Percentiles rank a stretch among this genome's conserved stretches.
phyloP scores from a whole-genome alignment of 2,797 vertebrate genomes.

The Apogon talboti region DNA sequence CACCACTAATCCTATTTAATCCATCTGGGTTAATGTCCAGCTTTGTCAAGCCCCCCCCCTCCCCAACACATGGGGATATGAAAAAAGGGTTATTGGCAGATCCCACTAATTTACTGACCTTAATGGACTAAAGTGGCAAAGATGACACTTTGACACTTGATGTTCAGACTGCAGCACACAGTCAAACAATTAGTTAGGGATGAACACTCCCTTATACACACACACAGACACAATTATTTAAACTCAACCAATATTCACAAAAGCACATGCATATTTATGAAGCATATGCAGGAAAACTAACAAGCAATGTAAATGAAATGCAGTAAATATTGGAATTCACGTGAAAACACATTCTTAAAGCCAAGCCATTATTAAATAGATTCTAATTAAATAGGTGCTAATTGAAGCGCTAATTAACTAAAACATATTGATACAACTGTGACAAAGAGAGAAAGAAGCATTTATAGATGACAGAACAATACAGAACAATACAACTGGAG shows the following conservation, averaged over 20 bases:
- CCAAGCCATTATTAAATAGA: slow-evolving; percentile 44
- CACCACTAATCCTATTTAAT: slow-evolving; percentile 80
- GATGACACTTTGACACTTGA: slow-evolving; percentile 49
- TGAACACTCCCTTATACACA: slow-evolving; percentile 2
- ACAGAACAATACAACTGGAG: slow-evolving; percentile 25
- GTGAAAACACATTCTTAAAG: slow-evolving; percentile 38
- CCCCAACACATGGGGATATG: slow-evolving; percentile 36
- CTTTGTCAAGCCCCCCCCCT: slow-evolving; percentile 44
- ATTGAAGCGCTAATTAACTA: slow-evolving; percentile 55
- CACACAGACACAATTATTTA: slow-evolving; percentile 1
- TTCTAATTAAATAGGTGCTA: slow-evolving; percentile 54
- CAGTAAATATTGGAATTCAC: slow-evolving; percentile 12
- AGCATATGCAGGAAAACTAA: slow-evolving; percentile 2
- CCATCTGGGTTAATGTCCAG: slow-evolving; percentile 73
- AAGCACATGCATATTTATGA: neutral
- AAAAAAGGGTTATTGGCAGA: slow-evolving; percentile 62
- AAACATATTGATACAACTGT: slow-evolving; percentile 52
- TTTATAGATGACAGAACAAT: slow-evolving; percentile 26
- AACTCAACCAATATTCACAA: slow-evolving; percentile 3
- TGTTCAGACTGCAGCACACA: slow-evolving; percentile 24
- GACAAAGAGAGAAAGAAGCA: slow-evolving; percentile 47
- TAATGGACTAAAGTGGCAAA: slow-evolving; percentile 61
- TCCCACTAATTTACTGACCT: slow-evolving; percentile 69
- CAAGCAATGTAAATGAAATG: slow-evolving; percentile 11
- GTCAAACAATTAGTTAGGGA: neutral